phyloP scores from a whole-genome alignment of 2,797 vertebrate genomes.

The Benthosema pterotum region DNA sequence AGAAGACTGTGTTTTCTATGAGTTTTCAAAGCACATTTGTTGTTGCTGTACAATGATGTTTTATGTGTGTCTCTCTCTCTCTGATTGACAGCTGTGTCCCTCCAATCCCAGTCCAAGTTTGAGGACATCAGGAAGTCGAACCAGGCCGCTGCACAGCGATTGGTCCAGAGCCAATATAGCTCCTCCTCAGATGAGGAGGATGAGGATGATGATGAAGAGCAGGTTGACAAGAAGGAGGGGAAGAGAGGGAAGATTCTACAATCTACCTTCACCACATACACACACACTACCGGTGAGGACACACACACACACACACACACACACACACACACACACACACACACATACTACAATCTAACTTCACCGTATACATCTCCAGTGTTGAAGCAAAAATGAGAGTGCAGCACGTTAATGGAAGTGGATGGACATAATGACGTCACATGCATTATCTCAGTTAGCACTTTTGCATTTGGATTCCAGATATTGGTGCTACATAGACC shows the following conservation, averaged over 20 bases:
- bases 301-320: neutral
- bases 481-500: too few relatives aligned
- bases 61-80: too few relatives aligned
- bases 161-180: constrained; percentile 82
- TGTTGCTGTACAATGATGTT: too few relatives aligned
- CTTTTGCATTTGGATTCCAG: too few relatives aligned
- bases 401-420: too few relatives aligned
- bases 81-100: constrained; percentile 67
- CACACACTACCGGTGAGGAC: constrained; percentile 85
- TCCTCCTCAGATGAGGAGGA: constrained; percentile 87
- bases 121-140: constrained; percentile 93
- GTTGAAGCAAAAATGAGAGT: too few relatives aligned
- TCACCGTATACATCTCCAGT: too few relatives aligned
- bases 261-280: constrained; percentile 90
- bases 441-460: too few relatives aligned
- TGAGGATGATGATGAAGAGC: constrained; percentile 79
- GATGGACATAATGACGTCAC: too few relatives aligned
- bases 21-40: too few relatives aligned
- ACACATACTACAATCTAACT: too few relatives aligned
- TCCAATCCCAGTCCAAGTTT: constrained; percentile 86
- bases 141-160: constrained; percentile 87
- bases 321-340: constrained; percentile 3
- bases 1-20: too few relatives aligned
- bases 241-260: constrained; percentile 88
- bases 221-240: constrained; percentile 74